Evolutionary conservation across 2,888 invertebrate genomes (phyloP).

Genomic region (Germaria angustata): DNA sequence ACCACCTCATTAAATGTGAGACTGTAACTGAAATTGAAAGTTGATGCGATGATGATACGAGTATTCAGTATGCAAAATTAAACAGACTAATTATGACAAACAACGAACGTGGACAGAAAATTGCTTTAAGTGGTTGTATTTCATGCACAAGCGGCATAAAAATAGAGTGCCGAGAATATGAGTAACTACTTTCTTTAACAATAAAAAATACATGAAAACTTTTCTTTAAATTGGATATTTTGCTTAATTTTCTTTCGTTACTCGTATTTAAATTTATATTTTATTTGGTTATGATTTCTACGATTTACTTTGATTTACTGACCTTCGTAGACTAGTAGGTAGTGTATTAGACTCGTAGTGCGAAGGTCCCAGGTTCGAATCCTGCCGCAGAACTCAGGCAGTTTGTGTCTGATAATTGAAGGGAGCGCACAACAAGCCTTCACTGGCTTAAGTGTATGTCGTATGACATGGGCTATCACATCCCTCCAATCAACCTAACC

Average conservation of each 20-base stretch:
- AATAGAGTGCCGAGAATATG: background rate
- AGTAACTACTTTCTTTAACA: too few relatives aligned
- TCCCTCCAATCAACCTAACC: too few relatives aligned
- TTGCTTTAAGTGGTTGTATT: background rate
- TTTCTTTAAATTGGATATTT: background rate
- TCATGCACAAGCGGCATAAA: background rate
- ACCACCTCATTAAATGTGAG: constrained; percentile 45
- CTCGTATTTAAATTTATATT: background rate
- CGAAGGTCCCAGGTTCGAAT: too few relatives aligned
- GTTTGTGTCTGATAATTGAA: too few relatives aligned
- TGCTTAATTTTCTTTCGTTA: background rate
- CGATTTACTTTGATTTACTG: background rate
- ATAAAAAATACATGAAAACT: background rate
- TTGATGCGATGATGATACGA: constrained; percentile 16
- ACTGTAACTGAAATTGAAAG: constrained; percentile 27
- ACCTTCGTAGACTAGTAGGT: too few relatives aligned
- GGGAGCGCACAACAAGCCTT: too few relatives aligned
- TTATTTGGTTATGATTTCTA: background rate
- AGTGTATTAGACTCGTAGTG: too few relatives aligned
- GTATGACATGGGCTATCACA: too few relatives aligned
- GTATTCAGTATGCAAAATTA: constrained; percentile 50
- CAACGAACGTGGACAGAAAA: background rate
- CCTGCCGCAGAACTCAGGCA: too few relatives aligned
- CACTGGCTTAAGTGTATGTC: too few relatives aligned
- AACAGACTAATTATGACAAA: constrained; percentile 53